Evolutionary conservation across 2,888 invertebrate species (phyloP).

Genomic region (Lamellibrachia satsuma): DNA sequence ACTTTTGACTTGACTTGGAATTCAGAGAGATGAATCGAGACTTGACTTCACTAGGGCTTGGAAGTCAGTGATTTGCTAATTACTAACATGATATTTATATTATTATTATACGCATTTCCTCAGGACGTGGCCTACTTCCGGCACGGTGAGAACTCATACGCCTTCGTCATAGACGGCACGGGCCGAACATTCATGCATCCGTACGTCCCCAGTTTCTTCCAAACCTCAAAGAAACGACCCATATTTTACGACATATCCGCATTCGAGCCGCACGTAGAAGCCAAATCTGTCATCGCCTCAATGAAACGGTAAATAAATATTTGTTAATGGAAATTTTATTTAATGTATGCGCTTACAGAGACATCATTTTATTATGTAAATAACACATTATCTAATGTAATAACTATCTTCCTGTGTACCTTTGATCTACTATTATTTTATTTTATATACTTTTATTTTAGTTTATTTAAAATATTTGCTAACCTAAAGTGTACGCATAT

Average conservation of each 20-base stretch:
- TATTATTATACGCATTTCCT: not conserved
- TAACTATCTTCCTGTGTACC: too few relatives aligned
- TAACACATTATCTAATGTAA: too few relatives aligned
- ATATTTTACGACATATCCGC: not conserved
- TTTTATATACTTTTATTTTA: too few relatives aligned
- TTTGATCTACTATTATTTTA: too few relatives aligned
- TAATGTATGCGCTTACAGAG: too few relatives aligned
- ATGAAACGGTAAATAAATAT: not conserved
- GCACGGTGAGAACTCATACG: constrained; percentile 3
- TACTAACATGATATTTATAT: not conserved
- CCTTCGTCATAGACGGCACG: constrained; percentile 11
- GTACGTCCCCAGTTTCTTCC: not conserved
- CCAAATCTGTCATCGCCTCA: not conserved
- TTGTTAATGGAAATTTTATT: not conserved
- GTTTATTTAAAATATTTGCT: too few relatives aligned
- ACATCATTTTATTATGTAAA: too few relatives aligned
- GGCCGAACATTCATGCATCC: not conserved
- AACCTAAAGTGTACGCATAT: too few relatives aligned
- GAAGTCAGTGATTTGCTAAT: not conserved
- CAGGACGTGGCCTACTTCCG: not conserved
- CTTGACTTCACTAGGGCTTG: not conserved
- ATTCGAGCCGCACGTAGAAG: not conserved
- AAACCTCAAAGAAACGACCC: not conserved
- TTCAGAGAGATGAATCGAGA: not conserved
- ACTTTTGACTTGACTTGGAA: too few relatives aligned